Base-by-base conservation (phyloP, 2,888 invertebrate genomes). In the Scaptomyza parva region DNA sequence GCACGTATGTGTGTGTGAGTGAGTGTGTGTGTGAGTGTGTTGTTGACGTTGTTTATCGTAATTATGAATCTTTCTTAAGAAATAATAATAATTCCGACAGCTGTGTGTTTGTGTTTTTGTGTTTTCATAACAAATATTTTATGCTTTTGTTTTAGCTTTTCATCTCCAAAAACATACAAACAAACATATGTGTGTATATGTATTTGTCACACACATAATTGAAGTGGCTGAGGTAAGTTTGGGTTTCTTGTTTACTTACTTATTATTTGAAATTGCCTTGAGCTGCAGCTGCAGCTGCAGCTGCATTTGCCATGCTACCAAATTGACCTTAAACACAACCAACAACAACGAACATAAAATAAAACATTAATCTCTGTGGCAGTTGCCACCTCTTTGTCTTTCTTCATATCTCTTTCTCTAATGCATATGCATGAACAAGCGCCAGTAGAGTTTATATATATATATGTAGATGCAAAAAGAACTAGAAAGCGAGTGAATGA, bases 41-140 rank as follows among this genome's bases (percentile, higher is more conserved):
- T 37, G 14, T 45, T 28, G 20, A 24, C 12, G 9, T 41, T 57
- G 35, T 51, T 68, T 68, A 78, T 78, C 59, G 60, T 65, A 68
- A 68, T 79, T 83, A 68, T 82, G 83, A 76, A 79, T 79, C 63
- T 63, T 61, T 76, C 69, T 63, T 1, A 5, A 18, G 45, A 26
- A 44, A 44, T 44, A 44, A 17, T 17, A 11, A 17, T 26, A 65
- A 65, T 67, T 73, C 69, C 35, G 28, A 44, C 52, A 52, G 40
- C 12, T 40, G 45, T 35, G 28, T 53, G 26, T 47, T 24, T 28
- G 26, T 45, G 12, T 55, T 3, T 14, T 35, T 35, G 9, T 17
- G 4, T 62, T 76, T 58, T 59, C 22, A 39, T 39, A 28, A 22
- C 43, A 39, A 14, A 12, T 2, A 22, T 30, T n/a, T 30, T 9